Evolutionary conservation across 2,113 vertebrate genomes (phyloP).

Genomic region (Cyanoderma ruficeps): DNA sequence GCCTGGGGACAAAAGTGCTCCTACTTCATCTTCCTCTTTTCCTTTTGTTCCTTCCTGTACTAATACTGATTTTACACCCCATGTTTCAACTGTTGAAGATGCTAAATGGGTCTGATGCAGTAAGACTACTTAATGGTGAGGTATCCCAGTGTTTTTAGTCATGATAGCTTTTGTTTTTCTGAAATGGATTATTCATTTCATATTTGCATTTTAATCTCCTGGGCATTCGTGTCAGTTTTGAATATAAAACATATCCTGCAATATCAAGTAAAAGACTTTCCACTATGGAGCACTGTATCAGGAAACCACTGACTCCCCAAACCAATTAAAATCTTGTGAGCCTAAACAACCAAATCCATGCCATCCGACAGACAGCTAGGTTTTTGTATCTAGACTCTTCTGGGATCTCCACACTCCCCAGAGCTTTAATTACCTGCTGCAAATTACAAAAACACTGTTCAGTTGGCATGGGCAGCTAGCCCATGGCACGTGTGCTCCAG

Average conservation of each 20-base stretch:
- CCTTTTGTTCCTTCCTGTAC: not conserved
- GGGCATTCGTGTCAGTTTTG: not conserved
- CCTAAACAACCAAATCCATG: not conserved
- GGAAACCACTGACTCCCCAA: not conserved
- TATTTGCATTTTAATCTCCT: not conserved
- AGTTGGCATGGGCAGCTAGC: not conserved
- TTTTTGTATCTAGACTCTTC: not conserved
- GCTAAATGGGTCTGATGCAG: not conserved
- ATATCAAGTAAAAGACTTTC: not conserved
- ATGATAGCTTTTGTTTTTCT: not conserved
- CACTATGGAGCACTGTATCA: not conserved
- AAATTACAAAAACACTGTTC: not conserved
- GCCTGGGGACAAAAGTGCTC: not conserved
- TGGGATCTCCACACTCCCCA: not conserved
- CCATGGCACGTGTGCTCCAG: fast-evolving
- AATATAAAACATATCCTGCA: not conserved
- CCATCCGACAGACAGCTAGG: not conserved
- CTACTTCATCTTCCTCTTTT: not conserved
- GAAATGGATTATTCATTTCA: not conserved
- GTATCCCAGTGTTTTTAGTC: not conserved
- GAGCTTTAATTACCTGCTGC: not conserved
- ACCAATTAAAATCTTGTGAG: not conserved
- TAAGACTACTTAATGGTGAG: not conserved
- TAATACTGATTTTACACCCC: not conserved
- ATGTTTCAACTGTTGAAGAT: not conserved